phyloP scores from a whole-genome alignment of 2,888 invertebrate species.

The Phrixothrix hirtus region DNA sequence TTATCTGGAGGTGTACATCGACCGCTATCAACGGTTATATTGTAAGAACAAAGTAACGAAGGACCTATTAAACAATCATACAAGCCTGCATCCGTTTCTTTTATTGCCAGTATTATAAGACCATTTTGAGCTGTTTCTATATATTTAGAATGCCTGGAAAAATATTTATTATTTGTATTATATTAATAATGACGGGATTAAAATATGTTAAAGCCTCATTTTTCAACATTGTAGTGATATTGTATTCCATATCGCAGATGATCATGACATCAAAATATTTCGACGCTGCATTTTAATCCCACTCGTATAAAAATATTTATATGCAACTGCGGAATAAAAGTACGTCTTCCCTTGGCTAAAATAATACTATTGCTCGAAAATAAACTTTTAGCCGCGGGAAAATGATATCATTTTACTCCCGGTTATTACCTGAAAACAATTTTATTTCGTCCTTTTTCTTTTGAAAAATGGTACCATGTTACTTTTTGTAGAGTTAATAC shows the following conservation, averaged over 20 bases:
- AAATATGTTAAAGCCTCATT: too few species aligned
- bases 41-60: slow-evolving; percentile 84
- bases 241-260: too few species aligned
- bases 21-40: slow-evolving; percentile 91
- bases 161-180: not conserved
- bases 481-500: slow-evolving; percentile 81
- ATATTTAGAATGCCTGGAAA: slow-evolving; percentile 82
- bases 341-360: too few species aligned
- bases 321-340: too few species aligned
- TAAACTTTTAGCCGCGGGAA: too few species aligned
- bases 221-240: too few species aligned
- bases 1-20: slow-evolving; percentile 89
- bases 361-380: too few species aligned
- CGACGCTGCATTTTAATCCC: too few species aligned
- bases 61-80: slow-evolving; percentile 91
- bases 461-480: slow-evolving; percentile 86
- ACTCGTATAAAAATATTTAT: too few species aligned
- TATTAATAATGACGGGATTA: too few species aligned
- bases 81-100: slow-evolving; percentile 84
- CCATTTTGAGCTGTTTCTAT: slow-evolving; percentile 92
- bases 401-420: too few species aligned
- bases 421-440: slow-evolving; percentile 74
- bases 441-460: slow-evolving; percentile 83
- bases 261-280: too few species aligned
- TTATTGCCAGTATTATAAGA: slow-evolving; percentile 84